Percentiles rank a stretch among this genome's conserved stretches.
phyloP scores from a whole-genome alignment of 2,113 vertebrate species.

The Bettongia penicillata region DNA sequence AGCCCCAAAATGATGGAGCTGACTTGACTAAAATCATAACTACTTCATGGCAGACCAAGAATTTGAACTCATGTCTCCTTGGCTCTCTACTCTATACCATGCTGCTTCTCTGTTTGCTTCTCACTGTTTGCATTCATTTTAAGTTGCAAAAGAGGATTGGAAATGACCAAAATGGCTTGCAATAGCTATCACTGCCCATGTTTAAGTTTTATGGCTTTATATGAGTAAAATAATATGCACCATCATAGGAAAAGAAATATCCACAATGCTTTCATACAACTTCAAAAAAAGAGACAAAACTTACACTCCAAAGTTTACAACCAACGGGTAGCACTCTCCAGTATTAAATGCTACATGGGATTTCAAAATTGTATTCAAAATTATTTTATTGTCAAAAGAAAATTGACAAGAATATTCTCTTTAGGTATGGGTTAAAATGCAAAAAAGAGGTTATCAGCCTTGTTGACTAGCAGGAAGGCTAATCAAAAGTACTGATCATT shows the following conservation, averaged over 20 bases:
- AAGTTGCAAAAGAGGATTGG: neutral
- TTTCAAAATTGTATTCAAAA: neutral
- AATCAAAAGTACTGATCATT: neutral
- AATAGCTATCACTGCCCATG: neutral
- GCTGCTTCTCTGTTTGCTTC: neutral
- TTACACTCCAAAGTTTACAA: slow-evolving; percentile 7
- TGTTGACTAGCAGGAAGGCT: neutral
- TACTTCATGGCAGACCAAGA: neutral
- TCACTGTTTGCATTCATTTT: neutral
- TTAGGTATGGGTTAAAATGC: slow-evolving; percentile 9
- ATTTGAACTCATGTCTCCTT: neutral
- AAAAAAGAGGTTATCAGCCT: neutral
- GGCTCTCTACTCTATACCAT: neutral
- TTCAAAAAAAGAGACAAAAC: neutral
- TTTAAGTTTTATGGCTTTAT: neutral
- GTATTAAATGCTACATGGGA: slow-evolving; percentile 10
- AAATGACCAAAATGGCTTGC: neutral
- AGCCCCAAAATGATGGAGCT: neutral
- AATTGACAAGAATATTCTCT: neutral
- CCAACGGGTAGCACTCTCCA: neutral
- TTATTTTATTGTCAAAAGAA: neutral
- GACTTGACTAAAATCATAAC: neutral
- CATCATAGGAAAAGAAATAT: neutral
- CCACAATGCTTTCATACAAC: neutral
- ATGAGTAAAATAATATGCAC: neutral